phyloP scores from a whole-genome alignment of 2,113 vertebrate genomes.

The Sialia sialis region DNA sequence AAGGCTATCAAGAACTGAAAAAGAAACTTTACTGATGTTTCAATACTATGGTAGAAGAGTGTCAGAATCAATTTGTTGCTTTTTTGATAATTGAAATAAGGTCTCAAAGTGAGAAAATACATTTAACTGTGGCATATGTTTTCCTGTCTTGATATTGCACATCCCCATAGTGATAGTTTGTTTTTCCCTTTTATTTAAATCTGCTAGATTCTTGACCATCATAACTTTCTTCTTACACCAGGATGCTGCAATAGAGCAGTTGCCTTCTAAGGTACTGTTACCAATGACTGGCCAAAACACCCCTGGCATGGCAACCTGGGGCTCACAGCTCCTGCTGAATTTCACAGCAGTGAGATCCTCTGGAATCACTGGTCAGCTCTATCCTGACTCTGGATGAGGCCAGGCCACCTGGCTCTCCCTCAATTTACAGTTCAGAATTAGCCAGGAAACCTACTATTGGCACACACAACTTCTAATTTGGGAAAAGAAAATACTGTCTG shows the following conservation, averaged over 20 bases:
- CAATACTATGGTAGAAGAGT: neutral
- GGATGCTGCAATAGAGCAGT: neutral
- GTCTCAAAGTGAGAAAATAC: neutral
- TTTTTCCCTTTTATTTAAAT: neutral
- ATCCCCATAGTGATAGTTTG: neutral
- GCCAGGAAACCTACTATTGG: conserved; percentile 36
- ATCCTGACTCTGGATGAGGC: neutral
- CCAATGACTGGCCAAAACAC: neutral
- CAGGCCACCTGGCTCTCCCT: conserved; percentile 30
- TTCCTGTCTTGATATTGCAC: neutral
- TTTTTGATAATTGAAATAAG: neutral
- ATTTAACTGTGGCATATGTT: neutral
- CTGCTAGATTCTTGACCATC: neutral
- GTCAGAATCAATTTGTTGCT: neutral
- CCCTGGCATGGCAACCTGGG: neutral
- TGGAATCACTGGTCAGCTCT: neutral
- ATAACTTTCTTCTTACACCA: neutral
- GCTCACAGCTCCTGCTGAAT: neutral
- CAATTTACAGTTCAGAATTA: conserved; percentile 10
- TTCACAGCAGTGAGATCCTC: fast-evolving
- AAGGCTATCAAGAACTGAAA: neutral
- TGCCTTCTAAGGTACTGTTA: neutral
- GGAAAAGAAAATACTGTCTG: conserved; percentile 50
- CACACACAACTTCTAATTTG: conserved; percentile 16
- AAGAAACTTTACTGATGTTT: neutral